phyloP scores from a whole-genome alignment of 2,113 vertebrate genomes.

The Paralichthys olivaceus region DNA sequence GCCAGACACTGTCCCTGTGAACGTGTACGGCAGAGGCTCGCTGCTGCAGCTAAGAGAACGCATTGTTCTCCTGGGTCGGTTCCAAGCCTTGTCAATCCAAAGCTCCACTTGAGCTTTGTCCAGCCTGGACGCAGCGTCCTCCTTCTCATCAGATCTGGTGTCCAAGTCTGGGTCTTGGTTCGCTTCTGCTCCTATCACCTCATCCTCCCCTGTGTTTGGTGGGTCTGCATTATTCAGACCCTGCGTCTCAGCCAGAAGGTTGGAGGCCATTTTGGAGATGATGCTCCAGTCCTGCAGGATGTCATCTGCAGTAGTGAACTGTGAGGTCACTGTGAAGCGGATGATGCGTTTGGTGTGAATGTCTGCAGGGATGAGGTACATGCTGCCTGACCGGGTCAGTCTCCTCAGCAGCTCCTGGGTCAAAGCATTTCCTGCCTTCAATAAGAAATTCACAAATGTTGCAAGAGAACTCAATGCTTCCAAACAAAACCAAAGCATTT shows the following conservation, averaged over 20 bases:
- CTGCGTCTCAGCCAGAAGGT: constrained; percentile 73
- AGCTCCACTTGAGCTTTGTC: constrained; percentile 77
- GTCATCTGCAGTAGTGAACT: constrained; percentile 91
- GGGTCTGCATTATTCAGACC: constrained; percentile 15
- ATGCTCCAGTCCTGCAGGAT: constrained; percentile 91
- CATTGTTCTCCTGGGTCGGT: constrained; percentile 82
- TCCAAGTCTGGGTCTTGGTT: constrained; percentile 14
- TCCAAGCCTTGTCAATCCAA: constrained; percentile 85
- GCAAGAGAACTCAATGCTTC: not conserved
- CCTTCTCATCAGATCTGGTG: constrained; percentile 26
- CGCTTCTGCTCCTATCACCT: constrained; percentile 19
- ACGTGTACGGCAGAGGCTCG: constrained; percentile 76
- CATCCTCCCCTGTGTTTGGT: constrained; percentile 6
- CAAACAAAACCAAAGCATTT: not conserved
- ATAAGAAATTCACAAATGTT: not conserved
- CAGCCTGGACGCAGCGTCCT: constrained; percentile 24
- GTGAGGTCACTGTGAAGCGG: constrained; percentile 94
- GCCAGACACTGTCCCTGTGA: constrained; percentile 19
- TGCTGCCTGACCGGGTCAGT: constrained; percentile 86
- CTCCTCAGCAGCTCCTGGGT: constrained; percentile 91
- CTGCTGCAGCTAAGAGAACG: constrained; percentile 93
- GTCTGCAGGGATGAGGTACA: constrained; percentile 93
- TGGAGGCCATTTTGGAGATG: constrained; percentile 84
- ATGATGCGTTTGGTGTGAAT: constrained; percentile 90
- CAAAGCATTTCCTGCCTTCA: constrained; percentile 89